Conservation (phyloP, 1,140 invertebrate genomes). For the Cyclargus thomasi region DNA sequence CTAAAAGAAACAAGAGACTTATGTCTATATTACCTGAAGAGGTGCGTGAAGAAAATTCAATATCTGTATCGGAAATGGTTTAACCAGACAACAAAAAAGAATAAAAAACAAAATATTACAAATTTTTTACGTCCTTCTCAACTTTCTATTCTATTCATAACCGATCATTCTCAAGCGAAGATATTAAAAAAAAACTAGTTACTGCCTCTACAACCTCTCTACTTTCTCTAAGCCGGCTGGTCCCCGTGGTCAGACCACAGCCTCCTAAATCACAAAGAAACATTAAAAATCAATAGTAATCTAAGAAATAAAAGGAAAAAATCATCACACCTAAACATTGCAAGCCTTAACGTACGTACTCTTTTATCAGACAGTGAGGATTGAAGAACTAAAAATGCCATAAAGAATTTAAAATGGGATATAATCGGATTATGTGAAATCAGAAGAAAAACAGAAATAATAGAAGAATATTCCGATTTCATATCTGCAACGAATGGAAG, state of each 20-base stretch:
- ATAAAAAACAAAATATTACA: conserved; percentile 1
- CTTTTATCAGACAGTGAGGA: background rate
- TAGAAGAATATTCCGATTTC: conserved; percentile 1
- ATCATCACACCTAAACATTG: background rate
- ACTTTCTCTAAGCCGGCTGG: conserved; percentile 31
- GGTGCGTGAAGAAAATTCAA: background rate
- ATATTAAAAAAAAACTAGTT: conserved; percentile 20
- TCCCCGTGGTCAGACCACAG: conserved; percentile 26
- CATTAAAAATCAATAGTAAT: conserved; percentile 4
- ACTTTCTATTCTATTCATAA: no score
- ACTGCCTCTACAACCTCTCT: conserved; percentile 23
- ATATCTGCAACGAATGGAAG: background rate
- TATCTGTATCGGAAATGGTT: background rate
- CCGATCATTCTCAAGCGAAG: background rate
- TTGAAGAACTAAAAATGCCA: background rate
- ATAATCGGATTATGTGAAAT: background rate
- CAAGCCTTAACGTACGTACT: background rate
- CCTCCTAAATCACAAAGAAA: conserved; percentile 23
- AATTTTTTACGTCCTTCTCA: background rate
- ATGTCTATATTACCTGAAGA: background rate
- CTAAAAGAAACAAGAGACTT: background rate
- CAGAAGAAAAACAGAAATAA: background rate
- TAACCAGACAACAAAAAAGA: background rate
- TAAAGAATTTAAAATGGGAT: background rate
- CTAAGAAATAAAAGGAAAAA: conserved; percentile 13